Conservation (phyloP, 2,113 vertebrate species). For the Rhinopomastus cyanomelas region DNA sequence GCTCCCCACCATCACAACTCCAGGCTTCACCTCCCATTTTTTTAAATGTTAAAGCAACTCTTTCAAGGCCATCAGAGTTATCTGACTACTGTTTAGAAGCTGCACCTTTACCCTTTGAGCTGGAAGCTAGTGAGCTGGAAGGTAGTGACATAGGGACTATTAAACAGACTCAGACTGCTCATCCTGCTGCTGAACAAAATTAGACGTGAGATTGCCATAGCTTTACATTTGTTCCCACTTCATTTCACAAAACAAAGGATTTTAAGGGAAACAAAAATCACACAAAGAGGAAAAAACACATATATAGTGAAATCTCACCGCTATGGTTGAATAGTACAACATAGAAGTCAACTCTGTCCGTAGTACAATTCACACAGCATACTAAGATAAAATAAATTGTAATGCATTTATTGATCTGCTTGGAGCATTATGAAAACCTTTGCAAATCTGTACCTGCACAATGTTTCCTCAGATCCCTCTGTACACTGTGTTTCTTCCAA, state of each 20-base stretch:
- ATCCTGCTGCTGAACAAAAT: not conserved
- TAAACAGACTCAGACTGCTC: not conserved
- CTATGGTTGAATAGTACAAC: not conserved
- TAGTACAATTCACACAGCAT: not conserved
- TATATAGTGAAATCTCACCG: not conserved
- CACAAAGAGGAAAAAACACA: not conserved
- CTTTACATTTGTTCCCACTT: not conserved
- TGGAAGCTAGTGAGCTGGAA: not conserved
- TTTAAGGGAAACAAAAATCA: not conserved
- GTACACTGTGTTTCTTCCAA: not conserved
- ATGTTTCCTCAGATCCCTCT: not conserved
- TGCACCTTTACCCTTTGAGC: not conserved
- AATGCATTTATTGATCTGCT: not conserved
- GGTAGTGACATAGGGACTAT: not conserved
- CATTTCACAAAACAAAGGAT: not conserved
- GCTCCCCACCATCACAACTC: not conserved
- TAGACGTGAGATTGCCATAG: not conserved
- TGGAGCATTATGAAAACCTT: not conserved
- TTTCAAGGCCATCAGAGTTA: not conserved
- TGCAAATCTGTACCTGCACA: not conserved
- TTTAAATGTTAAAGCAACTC: not conserved
- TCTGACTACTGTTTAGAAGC: not conserved
- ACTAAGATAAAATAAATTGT: not conserved
- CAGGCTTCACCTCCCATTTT: fast-evolving
- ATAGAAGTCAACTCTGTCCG: not conserved